Conservation (phyloP, 2,113 vertebrate species). For the Oryctolagus cuniculus region mOryCun1.1 NC_091432.1:191043501-191044000, state of each 20-base stretch:
- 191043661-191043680: constrained; percentile 79
- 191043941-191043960: neutral
- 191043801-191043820: neutral
- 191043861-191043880: neutral
- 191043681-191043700: constrained; percentile 72
- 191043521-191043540: constrained; percentile 79
- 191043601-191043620: constrained; percentile 32
- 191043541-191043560: constrained; percentile 60
- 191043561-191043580: constrained; percentile 64
- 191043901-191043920: neutral
- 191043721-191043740: constrained; percentile 41
- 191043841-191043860: neutral
- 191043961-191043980: neutral
- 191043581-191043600: constrained; percentile 69
- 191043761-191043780: neutral
- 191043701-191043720: neutral
- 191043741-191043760: neutral
- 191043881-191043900: neutral
- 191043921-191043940: neutral
- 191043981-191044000: neutral
- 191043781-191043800: neutral
- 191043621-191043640: constrained; percentile 41
- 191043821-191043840: neutral
- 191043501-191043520: constrained; percentile 79
- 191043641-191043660: constrained; percentile 78